Conservation (phyloP, 2,888 invertebrate genomes). For the Polydesmus complanatus region DNA sequence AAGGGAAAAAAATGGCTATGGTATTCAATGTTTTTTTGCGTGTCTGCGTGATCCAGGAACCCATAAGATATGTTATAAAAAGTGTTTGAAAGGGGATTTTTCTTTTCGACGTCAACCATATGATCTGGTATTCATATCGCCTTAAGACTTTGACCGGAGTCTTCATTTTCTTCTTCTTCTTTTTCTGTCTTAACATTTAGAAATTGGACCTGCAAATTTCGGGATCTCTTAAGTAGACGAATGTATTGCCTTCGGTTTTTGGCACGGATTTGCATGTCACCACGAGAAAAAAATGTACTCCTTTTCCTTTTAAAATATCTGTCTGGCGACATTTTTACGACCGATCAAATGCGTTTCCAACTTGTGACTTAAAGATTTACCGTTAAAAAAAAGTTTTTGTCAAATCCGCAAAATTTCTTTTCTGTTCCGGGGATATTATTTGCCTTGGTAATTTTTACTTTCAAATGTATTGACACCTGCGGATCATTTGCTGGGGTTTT, state of each 20-base stretch:
- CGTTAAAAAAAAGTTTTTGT: too few species aligned
- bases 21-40: background rate
- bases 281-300: too few species aligned
- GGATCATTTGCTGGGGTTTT: too few species aligned
- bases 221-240: background rate
- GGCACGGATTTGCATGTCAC: background rate
- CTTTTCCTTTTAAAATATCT: too few species aligned
- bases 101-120: background rate
- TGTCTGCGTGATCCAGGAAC: background rate
- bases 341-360: too few species aligned
- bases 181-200: background rate
- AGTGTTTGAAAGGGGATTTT: background rate
- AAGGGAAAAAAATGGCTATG: background rate
- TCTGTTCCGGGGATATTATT: too few species aligned
- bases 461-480: too few species aligned
- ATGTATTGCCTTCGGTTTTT: background rate
- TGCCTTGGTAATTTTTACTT: too few species aligned
- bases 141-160: background rate
- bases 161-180: background rate
- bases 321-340: too few species aligned
- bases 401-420: too few species aligned
- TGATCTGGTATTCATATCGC: background rate
- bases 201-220: background rate
- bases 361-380: too few species aligned
- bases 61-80: background rate